Conservation (phyloP, 2,797 vertebrate species). For the Halcyon smyrnensis region DNA sequence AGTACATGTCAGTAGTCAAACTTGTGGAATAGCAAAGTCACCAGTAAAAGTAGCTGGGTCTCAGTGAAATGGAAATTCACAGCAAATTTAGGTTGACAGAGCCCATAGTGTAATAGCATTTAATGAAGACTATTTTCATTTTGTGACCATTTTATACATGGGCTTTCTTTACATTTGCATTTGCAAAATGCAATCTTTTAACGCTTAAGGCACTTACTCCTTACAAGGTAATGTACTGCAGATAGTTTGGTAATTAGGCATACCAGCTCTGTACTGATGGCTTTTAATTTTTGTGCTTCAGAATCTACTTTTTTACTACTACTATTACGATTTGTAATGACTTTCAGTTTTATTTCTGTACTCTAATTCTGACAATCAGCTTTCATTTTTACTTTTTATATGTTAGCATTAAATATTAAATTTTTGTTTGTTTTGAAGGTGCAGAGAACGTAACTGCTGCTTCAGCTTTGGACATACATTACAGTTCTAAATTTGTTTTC, state of each 20-base stretch:
- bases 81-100: not conserved
- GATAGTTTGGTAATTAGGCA: not conserved
- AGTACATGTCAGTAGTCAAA: not conserved
- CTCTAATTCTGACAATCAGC: not conserved
- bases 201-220: not conserved
- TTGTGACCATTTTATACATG: not conserved
- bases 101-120: not conserved
- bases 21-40: not conserved
- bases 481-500: slow-evolving; percentile 35
- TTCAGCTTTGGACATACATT: not conserved
- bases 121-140: not conserved
- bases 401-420: not conserved
- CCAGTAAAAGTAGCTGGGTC: not conserved
- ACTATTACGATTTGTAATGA: not conserved
- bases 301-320: not conserved
- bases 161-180: not conserved
- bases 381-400: not conserved
- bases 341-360: not conserved
- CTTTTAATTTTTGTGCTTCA: not conserved
- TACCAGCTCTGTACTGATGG: not conserved
- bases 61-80: not conserved
- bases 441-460: not conserved
- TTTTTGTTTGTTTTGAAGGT: not conserved
- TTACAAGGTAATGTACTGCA: not conserved
- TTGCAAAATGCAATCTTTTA: not conserved